Conservation (phyloP, 2,888 invertebrate genomes). For the Sepiola atlantica region DNA sequence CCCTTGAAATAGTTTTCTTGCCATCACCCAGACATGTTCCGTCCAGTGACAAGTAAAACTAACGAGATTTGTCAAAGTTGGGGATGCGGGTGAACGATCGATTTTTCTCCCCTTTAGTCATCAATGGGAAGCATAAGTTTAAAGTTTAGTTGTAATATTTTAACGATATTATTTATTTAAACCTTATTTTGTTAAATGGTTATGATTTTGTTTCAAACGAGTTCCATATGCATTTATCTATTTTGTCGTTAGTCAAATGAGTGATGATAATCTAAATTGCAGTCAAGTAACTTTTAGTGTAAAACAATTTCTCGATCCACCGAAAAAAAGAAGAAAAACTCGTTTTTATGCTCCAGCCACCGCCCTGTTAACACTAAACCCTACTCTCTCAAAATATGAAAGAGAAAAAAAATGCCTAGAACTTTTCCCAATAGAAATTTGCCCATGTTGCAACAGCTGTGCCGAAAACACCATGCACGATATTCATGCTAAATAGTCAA, state of each 20-base stretch:
- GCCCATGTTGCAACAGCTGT: slow-evolving; percentile 8
- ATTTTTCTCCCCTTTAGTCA: neutral
- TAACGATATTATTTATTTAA: no score
- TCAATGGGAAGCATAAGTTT: no score
- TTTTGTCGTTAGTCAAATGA: neutral
- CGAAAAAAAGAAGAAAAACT: no score
- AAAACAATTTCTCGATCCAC: neutral
- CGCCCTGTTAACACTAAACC: neutral
- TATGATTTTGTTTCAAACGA: neutral
- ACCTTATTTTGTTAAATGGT: no score
- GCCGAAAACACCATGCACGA: slow-evolving; percentile 1
- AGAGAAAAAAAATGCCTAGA: no score
- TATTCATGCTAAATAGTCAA: neutral
- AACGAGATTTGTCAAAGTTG: neutral
- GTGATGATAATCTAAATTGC: neutral
- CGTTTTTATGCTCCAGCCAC: neutral
- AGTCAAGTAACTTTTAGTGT: neutral
- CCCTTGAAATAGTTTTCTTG: neutral
- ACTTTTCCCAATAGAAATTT: neutral
- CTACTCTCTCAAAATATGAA: neutral
- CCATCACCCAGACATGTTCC: slow-evolving; percentile 1
- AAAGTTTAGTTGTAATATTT: no score
- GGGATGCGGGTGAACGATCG: neutral
- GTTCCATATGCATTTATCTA: neutral
- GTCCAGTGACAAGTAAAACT: slow-evolving; percentile 22